Evolutionary conservation across 1,140 invertebrate genomes (phyloP), one percentile per base, ranked within the genome.

Genomic region (Calephelis nemesis): DNA sequence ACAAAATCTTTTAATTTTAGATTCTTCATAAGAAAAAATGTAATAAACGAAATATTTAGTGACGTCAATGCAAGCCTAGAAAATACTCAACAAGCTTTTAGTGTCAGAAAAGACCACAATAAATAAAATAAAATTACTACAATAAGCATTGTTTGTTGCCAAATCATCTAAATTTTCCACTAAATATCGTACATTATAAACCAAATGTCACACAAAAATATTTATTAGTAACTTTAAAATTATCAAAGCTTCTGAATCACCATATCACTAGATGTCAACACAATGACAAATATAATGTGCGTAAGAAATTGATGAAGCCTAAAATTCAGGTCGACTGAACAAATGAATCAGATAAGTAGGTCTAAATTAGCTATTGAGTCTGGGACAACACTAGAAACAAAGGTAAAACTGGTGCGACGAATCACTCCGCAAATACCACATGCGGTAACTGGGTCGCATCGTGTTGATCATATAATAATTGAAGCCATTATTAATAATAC

Each of bases 311-410:
- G 80, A 84, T 85, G 76, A 80, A 77, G 78, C 79, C 74, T 75
- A 82, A 87, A 81, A 88, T 84, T 83, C 74, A 85, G 82, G 83
- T 88, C 82, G 79, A 76, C 73, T 82, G 78, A 84, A 82, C 83
- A 88, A 82, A 78, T 83, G 83, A 81, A 87, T 87, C 84, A 84
- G 86, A 90, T 88, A 84, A 86, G 75, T 84, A 67, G 74, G 71
- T 82, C 77, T 83, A 84, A 87, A 88, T 90, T 88, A 83, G 81
- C 77, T 69, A 85, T 88, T 86, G 77, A 87, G 79, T 70, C 75
- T 72, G 63, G 69, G 72, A 75, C 73, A 72, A 72, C 69, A 77
- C 75, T 70, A 75, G 72, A 85, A 74, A 88, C 85, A 90, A 90
- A 87, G 83, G 81, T 84, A 76, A 68, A 72, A 63, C 75, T 72